These are phyloP conservation scores for Etheostoma cragini DNA, from an alignment of 2,113 vertebrate genomes.

Conservation along the genomic window DNA sequence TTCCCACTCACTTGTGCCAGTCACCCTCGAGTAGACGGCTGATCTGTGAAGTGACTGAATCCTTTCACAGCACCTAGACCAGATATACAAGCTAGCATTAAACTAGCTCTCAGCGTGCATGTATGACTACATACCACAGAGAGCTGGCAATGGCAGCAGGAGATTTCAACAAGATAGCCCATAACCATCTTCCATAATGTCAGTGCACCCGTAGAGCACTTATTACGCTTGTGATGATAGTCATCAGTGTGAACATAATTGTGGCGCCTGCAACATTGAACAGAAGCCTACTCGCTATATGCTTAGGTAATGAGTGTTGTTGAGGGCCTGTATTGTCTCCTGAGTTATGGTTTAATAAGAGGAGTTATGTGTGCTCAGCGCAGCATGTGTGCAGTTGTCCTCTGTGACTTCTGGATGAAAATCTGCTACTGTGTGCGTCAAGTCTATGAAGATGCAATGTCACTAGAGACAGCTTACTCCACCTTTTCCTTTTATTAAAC, in stretches of 20 bases:
- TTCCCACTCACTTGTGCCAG: slow-evolving; percentile 79
- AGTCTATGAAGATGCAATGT: slow-evolving; percentile 24
- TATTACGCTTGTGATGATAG: slow-evolving; percentile 74
- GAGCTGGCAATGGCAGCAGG: slow-evolving; percentile 22
- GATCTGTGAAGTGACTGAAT: slow-evolving; percentile 75
- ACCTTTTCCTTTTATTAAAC: slow-evolving; percentile 56
- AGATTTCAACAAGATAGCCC: slow-evolving; percentile 48
- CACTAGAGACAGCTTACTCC: slow-evolving; percentile 38
- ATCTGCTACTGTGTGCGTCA: not conserved
- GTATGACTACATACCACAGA: not conserved
- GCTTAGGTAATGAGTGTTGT: slow-evolving; percentile 59
- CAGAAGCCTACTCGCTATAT: slow-evolving; percentile 46
- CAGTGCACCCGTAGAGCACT: slow-evolving; percentile 50
- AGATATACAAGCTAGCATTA: slow-evolving; percentile 42
- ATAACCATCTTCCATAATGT: slow-evolving; percentile 56
- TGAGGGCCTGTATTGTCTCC: slow-evolving; percentile 35
- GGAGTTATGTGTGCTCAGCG: slow-evolving; percentile 46
- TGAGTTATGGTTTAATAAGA: slow-evolving; percentile 70
- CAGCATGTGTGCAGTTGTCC: slow-evolving; percentile 3
- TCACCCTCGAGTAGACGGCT: slow-evolving; percentile 73
- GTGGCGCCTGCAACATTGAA: slow-evolving; percentile 47
- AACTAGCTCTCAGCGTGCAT: not conserved
- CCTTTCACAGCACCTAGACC: slow-evolving; percentile 66
- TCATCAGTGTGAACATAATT: slow-evolving; percentile 73
- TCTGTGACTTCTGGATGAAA: slow-evolving; percentile 21